These are phyloP conservation scores for Drosophila conformis DNA, from an alignment of 2,888 invertebrate species.

Conservation along the genomic window DNA sequence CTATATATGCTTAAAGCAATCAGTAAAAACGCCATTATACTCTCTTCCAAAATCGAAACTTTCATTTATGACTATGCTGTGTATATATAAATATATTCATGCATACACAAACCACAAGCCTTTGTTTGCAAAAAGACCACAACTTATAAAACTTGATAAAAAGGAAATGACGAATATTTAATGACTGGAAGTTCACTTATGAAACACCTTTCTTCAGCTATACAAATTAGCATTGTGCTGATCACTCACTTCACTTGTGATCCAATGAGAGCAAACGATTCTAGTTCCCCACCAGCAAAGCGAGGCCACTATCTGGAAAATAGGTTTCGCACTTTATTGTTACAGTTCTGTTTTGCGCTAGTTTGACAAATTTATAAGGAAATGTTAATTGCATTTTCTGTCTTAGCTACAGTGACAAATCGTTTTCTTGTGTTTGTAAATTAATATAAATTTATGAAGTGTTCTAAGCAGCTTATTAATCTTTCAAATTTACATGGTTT, in stretches of 20 bases:
- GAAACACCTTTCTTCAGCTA: background rate
- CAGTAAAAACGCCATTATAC: background rate
- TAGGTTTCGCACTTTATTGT: slow-evolving; percentile 60
- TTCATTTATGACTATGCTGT: background rate
- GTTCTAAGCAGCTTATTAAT: background rate
- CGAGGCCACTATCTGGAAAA: slow-evolving; percentile 36
- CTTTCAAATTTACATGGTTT: background rate
- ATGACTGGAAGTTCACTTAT: background rate
- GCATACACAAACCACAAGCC: slow-evolving; percentile 13
- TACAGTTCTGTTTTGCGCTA: slow-evolving; percentile 63
- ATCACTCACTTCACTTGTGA: slow-evolving; percentile 30
- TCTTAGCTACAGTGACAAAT: background rate
- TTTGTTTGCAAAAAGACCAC: slow-evolving; percentile 7
- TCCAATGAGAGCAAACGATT: slow-evolving; percentile 10
- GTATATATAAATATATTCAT: background rate
- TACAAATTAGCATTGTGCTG: slow-evolving; percentile 31
- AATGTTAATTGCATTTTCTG: slow-evolving; percentile 41
- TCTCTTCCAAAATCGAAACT: background rate
- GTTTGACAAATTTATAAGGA: slow-evolving; percentile 36
- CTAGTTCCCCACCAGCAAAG: slow-evolving; percentile 19
- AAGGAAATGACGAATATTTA: background rate
- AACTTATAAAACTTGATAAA: background rate
- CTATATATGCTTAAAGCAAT: background rate
- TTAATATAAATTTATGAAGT: background rate
- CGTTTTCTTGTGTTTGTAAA: background rate